Evolutionary conservation across 2,113 vertebrate species (phyloP), one percentile per base, ranked within the genome.

Genomic region (Leptobrachium ailaonicum): DNA sequence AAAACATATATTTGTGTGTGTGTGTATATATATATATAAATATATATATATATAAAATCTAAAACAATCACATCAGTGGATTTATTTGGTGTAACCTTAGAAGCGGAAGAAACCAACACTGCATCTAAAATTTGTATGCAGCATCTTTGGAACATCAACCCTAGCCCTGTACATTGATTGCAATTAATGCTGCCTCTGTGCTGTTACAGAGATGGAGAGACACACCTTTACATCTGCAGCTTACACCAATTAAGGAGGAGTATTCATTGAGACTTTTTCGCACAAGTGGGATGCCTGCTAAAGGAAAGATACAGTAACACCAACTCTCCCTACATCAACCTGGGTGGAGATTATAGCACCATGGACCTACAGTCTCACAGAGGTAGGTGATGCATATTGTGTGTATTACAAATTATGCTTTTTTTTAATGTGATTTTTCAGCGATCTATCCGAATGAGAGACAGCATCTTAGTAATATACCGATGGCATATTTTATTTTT

Each of bases 211-310:
- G 56, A 50, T 5, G 4, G 47, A 60, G 56, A 60, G 82, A 83
- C 68, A 75, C 73, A 86, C 76, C 76, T 78, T 71, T 12, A 7
- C 85, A 84, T 84, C 84, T 87, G 79, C 81, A 85, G 83, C 81
- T 74, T 85, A 67, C 83, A 63, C 75, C 82, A 83, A 79, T 77
- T 70, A 77, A 82, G 83, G 82, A 84, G 84, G 82, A 86, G 85
- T 87, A 87, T 88, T 85, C 87, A 88, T 88, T 88, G 85, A 88
- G 87, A 89, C 84, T 88, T 87, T 32, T 85, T 84, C 41, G 64
- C 83, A 83, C 84, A 83, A 84, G 82, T 83, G 76, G 79, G 73
- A 85, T 83, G 72, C 79, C 83, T 74, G 56, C 53, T 60, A 80
- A 85, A 82, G 84, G 82, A 81, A 76, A 80, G 77, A 83, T 75